phyloP scores from a whole-genome alignment of 2,113 vertebrate species.

The Cynoglossus semilaevis region DNA sequence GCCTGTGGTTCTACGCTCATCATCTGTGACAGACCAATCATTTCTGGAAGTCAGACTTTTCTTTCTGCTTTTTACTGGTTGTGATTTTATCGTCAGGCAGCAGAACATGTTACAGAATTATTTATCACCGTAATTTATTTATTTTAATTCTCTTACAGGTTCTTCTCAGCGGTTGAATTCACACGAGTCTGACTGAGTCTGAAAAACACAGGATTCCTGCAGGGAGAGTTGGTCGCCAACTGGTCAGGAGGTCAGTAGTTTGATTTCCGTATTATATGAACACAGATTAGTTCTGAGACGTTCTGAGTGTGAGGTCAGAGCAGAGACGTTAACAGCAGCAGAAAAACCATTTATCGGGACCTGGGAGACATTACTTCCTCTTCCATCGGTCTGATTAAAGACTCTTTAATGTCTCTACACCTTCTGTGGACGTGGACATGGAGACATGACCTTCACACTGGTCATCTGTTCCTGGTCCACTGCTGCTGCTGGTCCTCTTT shows the following conservation, averaged over 20 bases:
- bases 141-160: neutral
- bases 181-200: neutral
- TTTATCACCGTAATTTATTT: too few relatives aligned
- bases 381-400: constrained; percentile 1
- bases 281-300: neutral
- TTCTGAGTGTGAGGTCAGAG: constrained; percentile 1
- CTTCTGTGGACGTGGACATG: neutral
- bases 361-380: neutral
- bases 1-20: too few relatives aligned
- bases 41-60: too few relatives aligned
- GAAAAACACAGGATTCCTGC: neutral
- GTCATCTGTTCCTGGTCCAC: too few relatives aligned
- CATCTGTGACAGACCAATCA: too few relatives aligned
- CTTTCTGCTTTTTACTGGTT: too few relatives aligned
- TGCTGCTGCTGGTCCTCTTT: constrained; percentile 10
- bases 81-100: neutral
- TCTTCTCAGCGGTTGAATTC: neutral
- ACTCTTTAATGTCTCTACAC: constrained; percentile 8
- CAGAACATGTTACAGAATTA: neutral
- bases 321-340: constrained; percentile 19
- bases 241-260: neutral
- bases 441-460: too few relatives aligned
- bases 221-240: neutral
- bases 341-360: constrained; percentile 20
- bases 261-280: neutral